phyloP scores from a whole-genome alignment of 2,888 invertebrate genomes.

The Gnatocerus cornutus region DNA sequence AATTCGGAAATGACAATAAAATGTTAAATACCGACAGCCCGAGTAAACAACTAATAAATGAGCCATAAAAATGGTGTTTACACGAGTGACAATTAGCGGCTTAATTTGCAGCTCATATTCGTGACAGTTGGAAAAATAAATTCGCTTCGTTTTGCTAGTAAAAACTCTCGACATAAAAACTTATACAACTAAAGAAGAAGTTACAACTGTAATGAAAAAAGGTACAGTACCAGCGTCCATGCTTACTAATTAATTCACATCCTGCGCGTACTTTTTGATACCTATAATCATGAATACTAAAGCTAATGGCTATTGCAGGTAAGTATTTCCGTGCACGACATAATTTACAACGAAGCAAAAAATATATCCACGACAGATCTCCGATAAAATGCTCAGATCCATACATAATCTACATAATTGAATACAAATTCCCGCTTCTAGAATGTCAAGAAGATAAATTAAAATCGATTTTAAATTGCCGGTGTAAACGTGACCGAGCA shows the following conservation, averaged over 20 bases:
- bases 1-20: background rate
- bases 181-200: background rate
- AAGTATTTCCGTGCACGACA: slow-evolving; percentile 6
- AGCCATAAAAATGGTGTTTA: background rate
- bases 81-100: background rate
- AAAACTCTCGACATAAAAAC: background rate
- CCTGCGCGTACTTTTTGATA: background rate
- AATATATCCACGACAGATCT: slow-evolving; percentile 11
- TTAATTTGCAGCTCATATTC: slow-evolving; percentile 2
- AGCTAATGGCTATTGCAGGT: slow-evolving; percentile 3
- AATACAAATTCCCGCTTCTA: background rate
- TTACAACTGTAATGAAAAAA: background rate
- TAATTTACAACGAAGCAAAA: slow-evolving; percentile 3
- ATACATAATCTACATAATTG: slow-evolving; percentile 1
- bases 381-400: slow-evolving; percentile 2
- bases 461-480: slow-evolving; percentile 1
- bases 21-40: background rate
- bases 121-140: background rate
- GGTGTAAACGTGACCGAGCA: background rate
- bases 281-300: background rate
- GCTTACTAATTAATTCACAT: too few relatives aligned
- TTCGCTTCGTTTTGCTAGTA: too few relatives aligned
- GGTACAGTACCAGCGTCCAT: background rate
- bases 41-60: slow-evolving; percentile 1
- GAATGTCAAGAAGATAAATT: background rate